Conservation (phyloP, 1,140 invertebrate genomes). For the Drosophila baimaii region DNA sequence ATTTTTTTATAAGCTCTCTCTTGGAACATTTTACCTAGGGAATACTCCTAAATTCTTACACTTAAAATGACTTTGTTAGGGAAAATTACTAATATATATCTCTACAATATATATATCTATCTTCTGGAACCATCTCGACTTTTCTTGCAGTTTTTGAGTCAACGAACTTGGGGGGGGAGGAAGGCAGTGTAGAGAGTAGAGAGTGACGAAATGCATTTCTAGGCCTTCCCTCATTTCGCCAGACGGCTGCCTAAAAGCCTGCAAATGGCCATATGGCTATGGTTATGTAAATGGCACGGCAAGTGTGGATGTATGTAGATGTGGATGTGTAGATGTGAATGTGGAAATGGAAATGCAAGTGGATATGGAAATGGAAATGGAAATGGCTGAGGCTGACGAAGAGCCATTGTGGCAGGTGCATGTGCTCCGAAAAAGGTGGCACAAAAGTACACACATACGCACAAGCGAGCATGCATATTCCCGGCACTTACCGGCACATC, state of each 20-base stretch:
- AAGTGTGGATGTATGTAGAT: conserved; percentile 9
- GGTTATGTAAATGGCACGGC: conserved; percentile 21
- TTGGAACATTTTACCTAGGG: too few relatives aligned
- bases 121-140: too few relatives aligned
- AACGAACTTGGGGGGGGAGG: too few relatives aligned
- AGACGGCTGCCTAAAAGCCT: conserved; percentile 66
- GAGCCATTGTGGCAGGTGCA: conserved; percentile 42
- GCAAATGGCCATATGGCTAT: conserved; percentile 37
- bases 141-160: conserved; percentile 18
- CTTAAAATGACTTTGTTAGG: not conserved
- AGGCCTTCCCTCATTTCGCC: conserved; percentile 57
- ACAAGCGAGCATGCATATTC: not conserved
- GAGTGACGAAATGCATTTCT: conserved; percentile 63
- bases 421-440: conserved; percentile 3
- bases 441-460: not conserved
- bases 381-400: conserved; percentile 44
- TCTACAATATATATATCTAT: too few relatives aligned
- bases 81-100: too few relatives aligned
- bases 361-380: conserved; percentile 12
- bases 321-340: conserved; percentile 5
- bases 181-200: too few relatives aligned
- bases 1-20: too few relatives aligned
- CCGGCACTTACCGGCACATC: conserved; percentile 24
- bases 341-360: not conserved
- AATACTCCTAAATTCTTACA: too few relatives aligned